Percentiles rank a stretch among this genome's conserved stretches.
Conservation (phyloP, 1,140 invertebrate genomes). For the Zaprionus inermis region DNA sequence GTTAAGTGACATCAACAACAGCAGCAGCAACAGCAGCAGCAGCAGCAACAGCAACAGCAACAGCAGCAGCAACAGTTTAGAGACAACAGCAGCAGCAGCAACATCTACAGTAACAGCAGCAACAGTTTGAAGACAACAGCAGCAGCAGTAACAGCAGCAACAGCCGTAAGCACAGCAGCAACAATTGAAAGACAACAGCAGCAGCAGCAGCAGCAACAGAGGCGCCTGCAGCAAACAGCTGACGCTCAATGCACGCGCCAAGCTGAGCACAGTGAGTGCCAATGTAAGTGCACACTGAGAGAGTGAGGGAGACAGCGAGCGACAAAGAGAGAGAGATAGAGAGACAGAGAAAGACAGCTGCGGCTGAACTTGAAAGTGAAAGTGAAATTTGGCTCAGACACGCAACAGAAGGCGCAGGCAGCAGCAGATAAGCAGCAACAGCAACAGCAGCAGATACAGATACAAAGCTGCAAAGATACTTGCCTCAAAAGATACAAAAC, state of each 20-base stretch:
- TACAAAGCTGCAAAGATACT: slow-evolving; percentile 14
- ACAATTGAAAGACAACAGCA: neutral
- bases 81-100: slow-evolving; percentile 21
- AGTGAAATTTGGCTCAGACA: slow-evolving; percentile 53
- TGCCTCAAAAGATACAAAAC: neutral
- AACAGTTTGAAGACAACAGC: too few relatives aligned
- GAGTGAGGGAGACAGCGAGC: too few relatives aligned
- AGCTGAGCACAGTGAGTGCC: slow-evolving; percentile 51
- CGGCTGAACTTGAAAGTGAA: slow-evolving; percentile 82
- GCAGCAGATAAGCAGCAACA: neutral
- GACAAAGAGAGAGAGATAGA: slow-evolving; percentile 15
- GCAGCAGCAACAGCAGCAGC: slow-evolving; percentile 16
- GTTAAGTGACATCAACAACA: slow-evolving; percentile 21
- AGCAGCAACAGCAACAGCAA: slow-evolving; percentile 12
- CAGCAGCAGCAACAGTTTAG: too few relatives aligned
- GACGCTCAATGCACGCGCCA: slow-evolving; percentile 73
- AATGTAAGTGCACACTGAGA: slow-evolving; percentile 52
- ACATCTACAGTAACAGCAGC: too few relatives aligned
- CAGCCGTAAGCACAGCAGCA: too few relatives aligned
- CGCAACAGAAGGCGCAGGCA: neutral
- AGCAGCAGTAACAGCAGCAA: too few relatives aligned
- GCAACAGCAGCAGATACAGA: slow-evolving; percentile 12
- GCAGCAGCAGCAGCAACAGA: neutral
- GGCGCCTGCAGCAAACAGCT: slow-evolving; percentile 52
- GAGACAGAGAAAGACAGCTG: slow-evolving; percentile 20